Conservation (phyloP, 2,797 vertebrate species). For the Brachyalestes nurse region DNA sequence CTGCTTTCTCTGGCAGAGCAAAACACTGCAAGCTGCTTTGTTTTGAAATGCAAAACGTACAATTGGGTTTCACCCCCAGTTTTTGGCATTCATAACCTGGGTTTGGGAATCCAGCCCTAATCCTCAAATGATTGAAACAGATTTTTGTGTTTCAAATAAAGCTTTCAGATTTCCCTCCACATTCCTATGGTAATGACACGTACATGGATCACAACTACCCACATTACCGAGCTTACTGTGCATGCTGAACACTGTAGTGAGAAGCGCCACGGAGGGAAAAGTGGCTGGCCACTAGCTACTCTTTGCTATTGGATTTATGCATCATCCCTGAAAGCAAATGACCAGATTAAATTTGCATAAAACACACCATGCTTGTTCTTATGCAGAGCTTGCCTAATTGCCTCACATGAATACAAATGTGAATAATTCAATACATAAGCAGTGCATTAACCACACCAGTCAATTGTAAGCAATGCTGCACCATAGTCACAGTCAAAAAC, state of each 20-base stretch:
- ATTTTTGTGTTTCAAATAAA: conserved; percentile 45
- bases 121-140: conserved; percentile 52
- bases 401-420: conserved; percentile 42
- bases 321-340: conserved; percentile 62
- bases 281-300: conserved; percentile 18
- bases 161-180: background rate
- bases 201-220: conserved; percentile 27
- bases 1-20: conserved; percentile 35
- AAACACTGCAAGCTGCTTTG: conserved; percentile 39
- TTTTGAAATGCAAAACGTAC: conserved; percentile 48
- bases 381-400: conserved; percentile 32
- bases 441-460: background rate
- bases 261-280: conserved; percentile 13
- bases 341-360: conserved; percentile 60
- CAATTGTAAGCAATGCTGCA: background rate
- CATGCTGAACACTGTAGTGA: background rate
- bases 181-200: conserved; percentile 45
- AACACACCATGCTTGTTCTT: conserved; percentile 44
- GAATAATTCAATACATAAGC: conserved; percentile 23
- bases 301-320: conserved; percentile 49
- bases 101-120: conserved; percentile 48
- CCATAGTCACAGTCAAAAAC: background rate
- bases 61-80: conserved; percentile 29
- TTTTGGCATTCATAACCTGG: conserved; percentile 45
- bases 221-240: conserved; percentile 22